Evolutionary conservation across 2,797 vertebrate species (phyloP), one percentile per base, ranked within the genome.

Genomic region (Argentina silus): DNA sequence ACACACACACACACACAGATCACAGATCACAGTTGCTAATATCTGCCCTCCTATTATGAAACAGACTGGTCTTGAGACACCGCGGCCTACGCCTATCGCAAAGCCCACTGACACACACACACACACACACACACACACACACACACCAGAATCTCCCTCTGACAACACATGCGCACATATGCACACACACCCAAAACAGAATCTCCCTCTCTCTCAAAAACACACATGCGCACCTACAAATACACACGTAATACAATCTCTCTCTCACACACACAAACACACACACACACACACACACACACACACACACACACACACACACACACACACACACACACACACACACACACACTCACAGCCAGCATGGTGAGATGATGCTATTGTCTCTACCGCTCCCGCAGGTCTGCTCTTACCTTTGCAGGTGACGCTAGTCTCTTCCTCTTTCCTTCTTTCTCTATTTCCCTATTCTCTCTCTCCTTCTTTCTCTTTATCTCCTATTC

Each of bases 371-470:
- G 62, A 70, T 44, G 62, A 65, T 44, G 19, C 79, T 60, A 14
- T 80, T 81, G 80, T 82, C 73, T 74, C 12, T 45, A 62, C 44
- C 69, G 64, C 69, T 69, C 9, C n/a, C 3, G 3, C 12, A 65
- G 15, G 3, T 48, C 80, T 36, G 27, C 27, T 36, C 82, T 76
- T 81, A 90, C 89, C 87, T 90, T 70, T 78, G 72, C 68, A 80
- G 77, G 77, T 86, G 78, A 70, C 0, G 23, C 15, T 17, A 47
- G 12, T 21, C 12, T 21, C 19, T 53, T 21, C 36, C 4, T 65
- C 17, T 14, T 19, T 7, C 23, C 7, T 1, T 53, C 23, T 55
- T 3, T 44, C 11, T 3, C 10, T 44, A 7, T 45, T 42, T 45
- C 17, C 11, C 12, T 17, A 12, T 10, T n/a, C 5, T 15, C 36